Evolutionary conservation across 1,140 invertebrate species (phyloP), one percentile per base, ranked within the genome.

Genomic region (Polyergus mexicanus): DNA sequence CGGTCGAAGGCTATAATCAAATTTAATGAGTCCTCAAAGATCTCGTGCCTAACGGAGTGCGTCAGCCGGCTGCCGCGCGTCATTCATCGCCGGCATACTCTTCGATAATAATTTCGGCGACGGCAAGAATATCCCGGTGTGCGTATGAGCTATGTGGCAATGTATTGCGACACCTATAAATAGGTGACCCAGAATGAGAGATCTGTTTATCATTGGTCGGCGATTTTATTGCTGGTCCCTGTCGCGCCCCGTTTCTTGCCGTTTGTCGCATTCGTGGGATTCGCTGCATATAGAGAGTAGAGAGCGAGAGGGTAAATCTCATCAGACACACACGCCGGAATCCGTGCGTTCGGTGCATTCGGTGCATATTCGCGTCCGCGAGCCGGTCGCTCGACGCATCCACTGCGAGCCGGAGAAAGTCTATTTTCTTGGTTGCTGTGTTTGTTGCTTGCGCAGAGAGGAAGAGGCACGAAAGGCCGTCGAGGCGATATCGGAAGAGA

Each of bases 161-260:
- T 87, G 89, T 76, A 91, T 92, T 91, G 88, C 81, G 89, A 86
- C 88, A 93, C 80, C 80, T 88, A 93, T 92, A 92, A 92, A 93
- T 94, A 93, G 92, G 90, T 94, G 93, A 93, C 93, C 89, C 86
- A 91, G 92, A 92, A 93, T 94, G 89, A 92, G 90, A 90, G 91
- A 90, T 86, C 89, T 90, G 89, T 91, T 91, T 91, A 91, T 91
- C 89, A 91, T 91, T 91, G 89, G 89, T 91, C 68, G 89, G 89
- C 86, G 89, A 88, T 90, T 91, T 91, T 90, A 91, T 91, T 88
- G 38, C 89, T 90, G 89, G 86, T 54, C 76, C 41, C 51, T 22
- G 77, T 90, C 78, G 85, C 80, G 60, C 60, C 41, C 78, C 54
- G 66, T 88, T 84, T 72, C 63, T 83, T 68, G 80, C 66, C 72